Conservation (phyloP, 2,797 vertebrate genomes). For the Alexandromys oeconomus region DNA sequence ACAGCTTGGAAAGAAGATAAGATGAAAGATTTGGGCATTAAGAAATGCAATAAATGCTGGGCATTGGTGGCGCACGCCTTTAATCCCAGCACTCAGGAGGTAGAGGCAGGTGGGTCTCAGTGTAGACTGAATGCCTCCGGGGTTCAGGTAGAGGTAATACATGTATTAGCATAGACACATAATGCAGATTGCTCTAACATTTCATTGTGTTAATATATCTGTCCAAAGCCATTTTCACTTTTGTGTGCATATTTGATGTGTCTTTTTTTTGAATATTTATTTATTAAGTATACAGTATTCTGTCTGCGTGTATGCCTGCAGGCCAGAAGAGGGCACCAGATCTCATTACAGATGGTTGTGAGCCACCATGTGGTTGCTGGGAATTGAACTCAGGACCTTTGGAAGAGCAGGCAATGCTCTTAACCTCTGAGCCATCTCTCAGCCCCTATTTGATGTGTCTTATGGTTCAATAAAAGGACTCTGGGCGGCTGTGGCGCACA, state of each 20-base stretch:
- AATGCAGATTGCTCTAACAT: not conserved
- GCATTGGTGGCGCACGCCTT: too few relatives aligned
- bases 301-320: too few relatives aligned
- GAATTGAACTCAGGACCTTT: too few relatives aligned
- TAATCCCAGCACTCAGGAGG: too few relatives aligned
- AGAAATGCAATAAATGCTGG: not conserved
- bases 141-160: not conserved
- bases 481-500: too few relatives aligned
- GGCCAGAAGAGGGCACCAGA: too few relatives aligned
- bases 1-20: not conserved
- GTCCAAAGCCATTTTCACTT: slow-evolving; percentile 7
- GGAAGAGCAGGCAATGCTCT: too few relatives aligned
- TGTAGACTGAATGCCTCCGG: not conserved
- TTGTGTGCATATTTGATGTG: not conserved
- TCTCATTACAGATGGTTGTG: too few relatives aligned
- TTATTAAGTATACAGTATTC: too few relatives aligned
- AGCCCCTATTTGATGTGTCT: not conserved
- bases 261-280: not conserved
- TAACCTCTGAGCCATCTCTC: too few relatives aligned
- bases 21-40: slow-evolving; percentile 35
- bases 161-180: not conserved
- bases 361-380: too few relatives aligned
- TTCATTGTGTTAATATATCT: not conserved
- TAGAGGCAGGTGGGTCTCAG: too few relatives aligned
- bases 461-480: not conserved